Conservation (phyloP, 2,888 invertebrate genomes). For the Stegophylla sp. region DNA sequence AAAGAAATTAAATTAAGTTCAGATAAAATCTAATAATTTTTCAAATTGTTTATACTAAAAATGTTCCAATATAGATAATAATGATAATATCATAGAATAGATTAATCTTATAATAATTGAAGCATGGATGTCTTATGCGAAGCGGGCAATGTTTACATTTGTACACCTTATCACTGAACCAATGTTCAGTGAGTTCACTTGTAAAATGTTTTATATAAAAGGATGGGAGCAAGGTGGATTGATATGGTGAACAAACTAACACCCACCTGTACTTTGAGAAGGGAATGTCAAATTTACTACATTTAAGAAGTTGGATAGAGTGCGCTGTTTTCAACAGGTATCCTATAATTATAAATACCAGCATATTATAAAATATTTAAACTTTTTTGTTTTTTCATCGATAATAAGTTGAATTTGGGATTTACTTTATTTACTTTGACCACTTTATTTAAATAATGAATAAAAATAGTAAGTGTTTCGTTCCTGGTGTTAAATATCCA, state of each 20-base stretch:
- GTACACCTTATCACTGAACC: no score
- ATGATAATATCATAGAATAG: no score
- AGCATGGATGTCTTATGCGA: no score
- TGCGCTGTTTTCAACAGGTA: conserved; percentile 6
- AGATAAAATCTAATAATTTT: no score
- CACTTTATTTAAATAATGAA: background rate
- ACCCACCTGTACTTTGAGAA: background rate
- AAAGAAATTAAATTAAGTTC: no score
- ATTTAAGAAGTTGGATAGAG: background rate
- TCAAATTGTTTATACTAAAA: no score
- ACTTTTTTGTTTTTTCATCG: no score
- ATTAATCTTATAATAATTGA: no score
- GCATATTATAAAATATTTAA: conserved; percentile 5
- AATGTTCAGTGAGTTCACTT: no score
- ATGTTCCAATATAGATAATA: no score
- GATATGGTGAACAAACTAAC: conserved; percentile 12
- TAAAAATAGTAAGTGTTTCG: background rate
- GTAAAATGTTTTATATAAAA: no score
- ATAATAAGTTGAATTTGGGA: background rate
- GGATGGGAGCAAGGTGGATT: background rate
- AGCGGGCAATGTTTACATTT: no score
- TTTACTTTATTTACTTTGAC: background rate
- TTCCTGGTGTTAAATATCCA: conserved; percentile 12
- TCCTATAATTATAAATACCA: conserved; percentile 7
- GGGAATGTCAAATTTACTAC: conserved; percentile 9